Base-by-base conservation (phyloP, 2,888 invertebrate species). In the Cylloceria caligata region DNA sequence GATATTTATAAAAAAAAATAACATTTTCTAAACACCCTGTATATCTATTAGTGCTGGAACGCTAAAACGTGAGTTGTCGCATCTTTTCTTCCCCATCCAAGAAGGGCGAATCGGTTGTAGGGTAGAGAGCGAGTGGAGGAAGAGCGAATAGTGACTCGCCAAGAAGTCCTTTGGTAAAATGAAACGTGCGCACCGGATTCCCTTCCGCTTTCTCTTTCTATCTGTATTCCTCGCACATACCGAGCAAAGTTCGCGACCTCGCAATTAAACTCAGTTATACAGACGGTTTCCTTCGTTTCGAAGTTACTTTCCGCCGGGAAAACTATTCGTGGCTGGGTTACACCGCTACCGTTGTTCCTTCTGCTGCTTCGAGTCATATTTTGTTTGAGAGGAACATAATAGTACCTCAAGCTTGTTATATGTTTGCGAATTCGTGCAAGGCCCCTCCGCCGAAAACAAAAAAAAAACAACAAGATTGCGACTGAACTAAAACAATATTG, bases 251-350 rank as follows among this genome's bases (percentile, higher is more conserved):
- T 85, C 75, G 67, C 85, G 80, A 84, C 84, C 86, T 84, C 86
- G 80, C 83, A 86, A 86, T 87, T 87, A 87, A 85, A 80, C 83
- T 73, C 82, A 57, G 72, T 74, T 74, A 80, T 81, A 83, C 82
- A 73, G 52, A 69, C 80, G 68, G 72, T 81, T 83, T 75, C 78
- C 83, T 81, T 75, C 73, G 36, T 78, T 77, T 69, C 78, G 55
- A 78, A 81, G 78, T 81, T 78, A 81, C 74, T 78, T 81, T 65
- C 73, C 69, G 72, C 57, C 64, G 68, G 68, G 71, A 77, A 83
- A 85, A 76, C 84, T 79, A 80, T 84, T 82, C 57, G 57, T 30
- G 55, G 71, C 16, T 21, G 24, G 16, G 30, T 34, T n/a, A n/a
- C 34, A 7, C 57, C 36, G 9, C 39, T 13, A 24, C 42, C 42